These are phyloP conservation scores for Microctenopoma stevenorrisi DNA, from an alignment of 2,797 vertebrate species.

Conservation along the genomic window DNA sequence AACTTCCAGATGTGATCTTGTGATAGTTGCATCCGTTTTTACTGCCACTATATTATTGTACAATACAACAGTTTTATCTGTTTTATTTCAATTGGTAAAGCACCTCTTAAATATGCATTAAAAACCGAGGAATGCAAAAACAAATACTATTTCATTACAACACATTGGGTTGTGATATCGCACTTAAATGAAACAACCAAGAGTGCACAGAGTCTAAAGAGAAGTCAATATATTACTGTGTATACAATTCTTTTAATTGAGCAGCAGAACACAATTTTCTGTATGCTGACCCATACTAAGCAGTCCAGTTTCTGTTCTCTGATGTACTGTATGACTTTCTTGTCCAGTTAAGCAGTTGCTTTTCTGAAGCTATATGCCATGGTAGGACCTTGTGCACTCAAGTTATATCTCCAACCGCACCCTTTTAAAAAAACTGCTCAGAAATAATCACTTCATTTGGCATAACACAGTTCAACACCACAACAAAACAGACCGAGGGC, in stretches of 20 bases:
- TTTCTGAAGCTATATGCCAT: not conserved
- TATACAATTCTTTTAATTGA: too few relatives aligned
- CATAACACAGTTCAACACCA: not conserved
- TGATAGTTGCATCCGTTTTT: not conserved
- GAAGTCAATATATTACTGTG: too few relatives aligned
- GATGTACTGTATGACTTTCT: not conserved
- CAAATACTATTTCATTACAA: not conserved
- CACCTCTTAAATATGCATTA: not conserved
- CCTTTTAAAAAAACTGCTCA: not conserved
- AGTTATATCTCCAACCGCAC: not conserved
- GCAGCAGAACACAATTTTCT: not conserved
- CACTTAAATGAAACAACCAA: not conserved
- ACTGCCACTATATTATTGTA: not conserved
- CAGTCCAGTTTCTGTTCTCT: not conserved
- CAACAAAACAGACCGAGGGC: not conserved
- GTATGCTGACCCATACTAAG: not conserved
- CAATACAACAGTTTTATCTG: not conserved
- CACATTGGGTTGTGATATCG: not conserved
- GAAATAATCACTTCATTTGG: not conserved
- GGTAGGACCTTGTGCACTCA: too few relatives aligned
- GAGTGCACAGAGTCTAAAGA: not conserved
- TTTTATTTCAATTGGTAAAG: not conserved
- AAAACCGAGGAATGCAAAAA: not conserved
- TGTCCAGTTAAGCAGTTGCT: not conserved
- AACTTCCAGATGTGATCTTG: constrained; percentile 2